Conservation (phyloP, 1,140 invertebrate genomes). For the Alviniconcha marisindica region DNA sequence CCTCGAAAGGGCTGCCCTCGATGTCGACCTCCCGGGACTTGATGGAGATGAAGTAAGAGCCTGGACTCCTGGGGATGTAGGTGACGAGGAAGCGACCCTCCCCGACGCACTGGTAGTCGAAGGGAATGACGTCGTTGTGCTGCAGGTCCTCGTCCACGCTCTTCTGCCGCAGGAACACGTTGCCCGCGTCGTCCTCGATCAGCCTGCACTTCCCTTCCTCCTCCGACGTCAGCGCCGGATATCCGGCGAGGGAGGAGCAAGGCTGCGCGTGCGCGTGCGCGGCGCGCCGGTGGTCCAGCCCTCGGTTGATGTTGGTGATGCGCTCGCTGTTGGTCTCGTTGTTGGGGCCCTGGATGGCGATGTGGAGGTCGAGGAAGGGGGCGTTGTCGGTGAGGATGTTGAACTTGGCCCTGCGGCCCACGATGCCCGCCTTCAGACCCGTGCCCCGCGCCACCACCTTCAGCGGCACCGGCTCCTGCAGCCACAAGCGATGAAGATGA, state of each 20-base stretch:
- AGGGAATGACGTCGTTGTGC: slow-evolving; percentile 54
- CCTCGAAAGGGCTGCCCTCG: slow-evolving; percentile 66
- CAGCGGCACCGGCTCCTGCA: slow-evolving; percentile 18
- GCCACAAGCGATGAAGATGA: neutral
- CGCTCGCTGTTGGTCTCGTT: slow-evolving; percentile 64
- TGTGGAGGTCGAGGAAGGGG: slow-evolving; percentile 58
- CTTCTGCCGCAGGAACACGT: slow-evolving; percentile 66
- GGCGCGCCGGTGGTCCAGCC: neutral
- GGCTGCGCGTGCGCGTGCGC: neutral
- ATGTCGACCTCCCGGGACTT: slow-evolving; percentile 46
- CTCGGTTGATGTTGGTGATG: slow-evolving; percentile 51
- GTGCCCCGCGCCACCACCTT: slow-evolving; percentile 58
- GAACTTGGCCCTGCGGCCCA: slow-evolving; percentile 66
- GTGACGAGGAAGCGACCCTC: slow-evolving; percentile 65
- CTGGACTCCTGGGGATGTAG: slow-evolving; percentile 64
- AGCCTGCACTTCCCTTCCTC: slow-evolving; percentile 46
- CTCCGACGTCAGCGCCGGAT: slow-evolving; percentile 42
- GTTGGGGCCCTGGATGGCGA: slow-evolving; percentile 66
- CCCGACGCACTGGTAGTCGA: slow-evolving; percentile 62
- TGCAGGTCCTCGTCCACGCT: slow-evolving; percentile 52
- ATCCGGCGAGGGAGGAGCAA: slow-evolving; percentile 15
- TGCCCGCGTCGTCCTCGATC: slow-evolving; percentile 53
- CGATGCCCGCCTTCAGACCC: slow-evolving; percentile 65
- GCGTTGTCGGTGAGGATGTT: slow-evolving; percentile 61
- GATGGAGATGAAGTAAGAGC: slow-evolving; percentile 57